Base-by-base conservation (phyloP, 2,113 vertebrate species). In the Geococcyx californianus region DNA sequence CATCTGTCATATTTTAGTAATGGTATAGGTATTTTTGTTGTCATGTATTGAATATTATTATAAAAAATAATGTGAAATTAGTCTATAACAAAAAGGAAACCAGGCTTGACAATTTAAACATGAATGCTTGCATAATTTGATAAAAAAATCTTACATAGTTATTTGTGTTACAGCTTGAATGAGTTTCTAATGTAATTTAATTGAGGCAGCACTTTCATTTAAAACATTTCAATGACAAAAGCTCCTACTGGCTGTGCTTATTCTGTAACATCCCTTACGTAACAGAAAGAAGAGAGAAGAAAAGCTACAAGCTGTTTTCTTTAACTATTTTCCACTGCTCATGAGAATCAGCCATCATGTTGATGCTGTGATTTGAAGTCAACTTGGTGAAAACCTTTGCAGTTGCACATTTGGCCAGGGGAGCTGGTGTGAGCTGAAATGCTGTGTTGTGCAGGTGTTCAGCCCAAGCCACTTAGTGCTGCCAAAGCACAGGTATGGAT, bases 201-300 rank as follows among this genome's bases (percentile, higher is more conserved):
- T 51, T 28, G 62, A 89, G 83, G 16, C 9, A 62, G 2, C 14
- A 31, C 3, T 33, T 77, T 4, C 8, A 12, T n/a, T 58, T 40
- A 84, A 70, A 68, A 2, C 0, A 0, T 58, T 86, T 69, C 14
- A 21, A 4, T 66, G 69, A 31, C 16, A 49, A 19, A 77, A 62
- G 18, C 4, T 91, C 17, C 17, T 67, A 24, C 31, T 58, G 68
- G 5, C 15, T 86, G 42, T 52, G 3, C 36, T 86, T 33, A 52
- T 2, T 6, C 16, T 2, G 2, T 76, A 69, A 56, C 21, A 40
- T 47, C 26, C 33, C 19, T 33, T 83, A 4, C 13, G 4, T 20
- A 62, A 36, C 7, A 26, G 24, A 60, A 85, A 44, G 16, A 25
- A 58, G 6, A 28, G 47, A 64, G n/a, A 45, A 56, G 19, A 34